Evolutionary conservation across 2,797 vertebrate genomes (phyloP).

Genomic region (Protonibea diacanthus): DNA sequence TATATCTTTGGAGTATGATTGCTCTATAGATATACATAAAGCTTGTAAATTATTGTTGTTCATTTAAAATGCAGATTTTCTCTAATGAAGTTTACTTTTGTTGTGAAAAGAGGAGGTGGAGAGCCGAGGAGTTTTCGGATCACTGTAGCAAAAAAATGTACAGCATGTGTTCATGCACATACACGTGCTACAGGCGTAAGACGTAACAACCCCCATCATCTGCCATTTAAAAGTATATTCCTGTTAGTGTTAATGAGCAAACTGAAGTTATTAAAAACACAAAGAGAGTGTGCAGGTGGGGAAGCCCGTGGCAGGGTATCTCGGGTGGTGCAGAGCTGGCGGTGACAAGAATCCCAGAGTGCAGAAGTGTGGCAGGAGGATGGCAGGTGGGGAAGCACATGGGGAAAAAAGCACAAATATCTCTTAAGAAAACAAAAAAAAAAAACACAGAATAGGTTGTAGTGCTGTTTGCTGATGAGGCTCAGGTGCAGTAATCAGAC

Average conservation of each 20-base stretch:
- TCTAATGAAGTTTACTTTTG: slow-evolving; percentile 12
- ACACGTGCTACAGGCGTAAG: not conserved
- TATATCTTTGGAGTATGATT: not conserved
- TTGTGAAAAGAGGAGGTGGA: not conserved
- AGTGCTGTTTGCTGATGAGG: too few relatives aligned
- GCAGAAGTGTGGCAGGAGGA: too few relatives aligned
- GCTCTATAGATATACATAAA: slow-evolving; percentile 17
- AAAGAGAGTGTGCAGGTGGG: too few relatives aligned
- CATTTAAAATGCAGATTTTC: slow-evolving; percentile 39
- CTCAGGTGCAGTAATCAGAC: too few relatives aligned
- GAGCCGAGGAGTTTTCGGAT: not conserved
- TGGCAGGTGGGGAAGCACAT: too few relatives aligned
- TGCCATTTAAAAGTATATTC: slow-evolving; percentile 22
- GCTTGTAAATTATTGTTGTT: not conserved
- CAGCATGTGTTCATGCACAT: not conserved
- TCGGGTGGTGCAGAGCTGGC: too few relatives aligned
- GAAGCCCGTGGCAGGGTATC: too few relatives aligned
- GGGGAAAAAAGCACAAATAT: too few relatives aligned
- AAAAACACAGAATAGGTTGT: too few relatives aligned
- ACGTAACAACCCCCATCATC: slow-evolving; percentile 1
- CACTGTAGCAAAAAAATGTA: not conserved
- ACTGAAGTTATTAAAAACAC: too few relatives aligned
- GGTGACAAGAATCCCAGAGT: too few relatives aligned
- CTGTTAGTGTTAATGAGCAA: not conserved
- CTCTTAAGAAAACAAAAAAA: too few relatives aligned